These are phyloP conservation scores for Nibea albiflora DNA, from an alignment of 2,113 vertebrate genomes.

Conservation along the genomic window DNA sequence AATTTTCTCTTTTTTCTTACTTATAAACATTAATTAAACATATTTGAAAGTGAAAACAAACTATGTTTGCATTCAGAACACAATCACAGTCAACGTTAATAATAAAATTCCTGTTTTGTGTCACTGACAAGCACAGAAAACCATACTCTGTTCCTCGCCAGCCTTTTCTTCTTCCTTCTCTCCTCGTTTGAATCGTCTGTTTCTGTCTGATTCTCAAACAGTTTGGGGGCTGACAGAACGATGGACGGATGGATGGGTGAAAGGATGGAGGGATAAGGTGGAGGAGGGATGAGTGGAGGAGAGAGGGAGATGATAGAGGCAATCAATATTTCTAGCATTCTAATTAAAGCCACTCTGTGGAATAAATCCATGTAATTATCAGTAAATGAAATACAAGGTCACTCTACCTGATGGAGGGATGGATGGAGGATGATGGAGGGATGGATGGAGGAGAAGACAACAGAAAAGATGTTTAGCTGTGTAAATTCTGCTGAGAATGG, in stretches of 20 bases:
- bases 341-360: conserved; percentile 99
- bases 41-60: neutral
- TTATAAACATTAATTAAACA: neutral
- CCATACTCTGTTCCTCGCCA: too few relatives aligned
- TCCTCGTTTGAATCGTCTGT: neutral
- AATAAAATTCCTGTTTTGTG: too few relatives aligned
- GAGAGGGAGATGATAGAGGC: conserved; percentile 92
- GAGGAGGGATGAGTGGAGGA: conserved; percentile 30
- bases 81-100: neutral
- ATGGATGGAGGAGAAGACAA: conserved; percentile 43
- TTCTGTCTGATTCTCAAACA: conserved; percentile 6
- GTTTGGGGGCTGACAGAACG: conserved; percentile 22
- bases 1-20: too few relatives aligned
- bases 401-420: conserved; percentile 82
- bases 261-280: neutral
- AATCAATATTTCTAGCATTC: conserved; percentile 99
- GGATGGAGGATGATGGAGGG: conserved; percentile 42
- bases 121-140: too few relatives aligned
- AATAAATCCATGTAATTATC: conserved; percentile 99
- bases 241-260: neutral
- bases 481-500: conserved; percentile 10
- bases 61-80: neutral
- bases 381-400: conserved; percentile 99
- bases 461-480: conserved; percentile 15
- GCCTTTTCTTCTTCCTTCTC: too few relatives aligned